Conservation (phyloP, 2,113 vertebrate species). For the Forbesichthys papilliferus region DNA sequence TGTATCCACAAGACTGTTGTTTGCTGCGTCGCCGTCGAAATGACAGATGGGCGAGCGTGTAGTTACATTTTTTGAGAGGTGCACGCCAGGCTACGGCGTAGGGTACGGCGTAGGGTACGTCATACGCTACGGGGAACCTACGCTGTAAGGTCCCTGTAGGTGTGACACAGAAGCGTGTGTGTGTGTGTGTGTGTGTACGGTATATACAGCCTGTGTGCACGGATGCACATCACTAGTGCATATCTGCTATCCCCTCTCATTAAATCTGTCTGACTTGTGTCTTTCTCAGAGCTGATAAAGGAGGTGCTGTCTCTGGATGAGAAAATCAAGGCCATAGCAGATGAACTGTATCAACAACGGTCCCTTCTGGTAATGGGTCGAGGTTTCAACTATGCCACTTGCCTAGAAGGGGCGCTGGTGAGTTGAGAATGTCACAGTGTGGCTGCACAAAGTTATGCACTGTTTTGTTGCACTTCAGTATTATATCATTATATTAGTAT, state of each 20-base stretch:
- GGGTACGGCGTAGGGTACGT: too few relatives aligned
- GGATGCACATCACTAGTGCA: background rate
- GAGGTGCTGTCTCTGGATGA: conserved; percentile 87
- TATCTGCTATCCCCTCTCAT: background rate
- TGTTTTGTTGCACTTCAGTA: background rate
- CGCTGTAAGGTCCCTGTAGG: too few relatives aligned
- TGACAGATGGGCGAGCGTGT: too few relatives aligned
- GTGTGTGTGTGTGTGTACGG: too few relatives aligned
- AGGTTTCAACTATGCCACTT: conserved; percentile 95
- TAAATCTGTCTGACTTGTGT: background rate
- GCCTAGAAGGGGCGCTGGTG: conserved; percentile 96
- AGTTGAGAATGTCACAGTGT: conserved; percentile 44
- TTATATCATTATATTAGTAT: background rate
- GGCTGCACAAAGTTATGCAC: background rate
- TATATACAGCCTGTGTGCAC: background rate
- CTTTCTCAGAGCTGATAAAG: conserved; percentile 81
- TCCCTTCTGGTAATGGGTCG: conserved; percentile 96
- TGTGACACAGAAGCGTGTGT: too few relatives aligned
- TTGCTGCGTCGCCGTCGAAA: too few relatives aligned
- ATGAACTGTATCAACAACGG: conserved; percentile 87
- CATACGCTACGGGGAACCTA: too few relatives aligned
- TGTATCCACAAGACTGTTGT: too few relatives aligned
- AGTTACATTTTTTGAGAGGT: too few relatives aligned
- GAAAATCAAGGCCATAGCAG: conserved; percentile 86
- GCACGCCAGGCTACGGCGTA: too few relatives aligned